Percentiles rank a stretch among this genome's conserved stretches.
Conservation (phyloP, 1,140 invertebrate genomes). For the Lasaia peninsularis region DNA sequence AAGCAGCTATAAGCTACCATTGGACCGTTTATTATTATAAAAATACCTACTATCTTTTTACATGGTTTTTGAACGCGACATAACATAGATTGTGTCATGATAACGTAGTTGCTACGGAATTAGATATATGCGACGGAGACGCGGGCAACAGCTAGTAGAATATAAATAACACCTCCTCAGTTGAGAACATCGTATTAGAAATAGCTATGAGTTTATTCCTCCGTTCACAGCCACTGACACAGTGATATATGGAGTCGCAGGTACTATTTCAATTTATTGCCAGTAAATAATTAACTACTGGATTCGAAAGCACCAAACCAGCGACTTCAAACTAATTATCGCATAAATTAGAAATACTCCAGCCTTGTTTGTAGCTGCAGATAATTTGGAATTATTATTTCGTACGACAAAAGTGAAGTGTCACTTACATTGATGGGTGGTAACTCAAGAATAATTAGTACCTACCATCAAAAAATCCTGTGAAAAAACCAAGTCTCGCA, state of each 20-base stretch:
- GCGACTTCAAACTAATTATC: background rate
- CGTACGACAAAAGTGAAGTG: background rate
- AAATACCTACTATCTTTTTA: too few species aligned
- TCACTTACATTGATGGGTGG: background rate
- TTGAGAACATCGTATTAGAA: background rate
- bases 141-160: too few species aligned
- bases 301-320: constrained; percentile 35
- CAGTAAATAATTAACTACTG: constrained; percentile 38
- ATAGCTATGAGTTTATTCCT: background rate
- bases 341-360: background rate
- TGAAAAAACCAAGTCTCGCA: too few species aligned
- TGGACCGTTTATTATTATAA: too few species aligned
- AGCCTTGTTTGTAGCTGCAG: background rate
- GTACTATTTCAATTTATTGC: constrained; percentile 45
- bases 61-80: too few species aligned
- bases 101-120: too few species aligned
- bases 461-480: too few species aligned
- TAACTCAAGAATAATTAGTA: too few species aligned
- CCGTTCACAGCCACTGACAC: constrained; percentile 3
- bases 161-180: background rate
- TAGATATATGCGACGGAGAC: too few species aligned
- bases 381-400: background rate
- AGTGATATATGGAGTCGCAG: constrained; percentile 41
- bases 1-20: too few species aligned
- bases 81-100: too few species aligned